Base-by-base conservation (phyloP, 2,113 vertebrate species). In the Lagopus muta region DNA sequence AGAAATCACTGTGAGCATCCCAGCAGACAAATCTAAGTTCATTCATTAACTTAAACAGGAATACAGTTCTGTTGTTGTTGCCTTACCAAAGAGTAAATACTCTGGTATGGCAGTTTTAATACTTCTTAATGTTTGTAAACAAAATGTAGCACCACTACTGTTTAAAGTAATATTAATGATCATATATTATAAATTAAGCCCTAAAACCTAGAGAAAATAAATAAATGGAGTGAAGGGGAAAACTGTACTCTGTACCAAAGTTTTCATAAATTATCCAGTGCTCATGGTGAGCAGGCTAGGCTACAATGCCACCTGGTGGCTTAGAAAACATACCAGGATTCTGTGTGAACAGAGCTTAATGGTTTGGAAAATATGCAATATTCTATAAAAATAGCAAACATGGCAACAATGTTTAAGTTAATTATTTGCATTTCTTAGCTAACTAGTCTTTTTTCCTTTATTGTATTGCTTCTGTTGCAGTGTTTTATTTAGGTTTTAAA, bases 281-380 rank as follows among this genome's bases (percentile, higher is more conserved):
- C 40, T 36, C 61, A 22, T 76, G 92, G 71, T 69, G 72, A 94
- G 97, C 98, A 95, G 93, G 97, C 97, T 99, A 98, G 98, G 97
- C 97, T 98, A 98, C 96, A 97, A 98, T 98, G 99, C 99, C 99
- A 99, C 98, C 99, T 99, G 98, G 99, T 98, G 99, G 99, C 96
- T 88, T 80, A 82, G 86, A 36, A 95, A 91, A 83, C 94, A 17
- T 21, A 92, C 90, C 42, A 93, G 57, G 72, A 80, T 75, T 58
- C 32, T 75, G 54, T 86, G 42, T 60, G 60, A 88, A 73, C 43
- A 78, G 38, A 7, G 30, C 22, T 83, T 72, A 92, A 94, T 28
- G 5, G 54, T 75, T 83, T 90, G 73, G 82, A 90, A 94, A 97
- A 92, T 30, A 79, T 3, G 32, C 45, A 62, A 70, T 84, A 34